Base-by-base conservation (phyloP, 2,797 vertebrate genomes). In the Lates japonicus region DNA sequence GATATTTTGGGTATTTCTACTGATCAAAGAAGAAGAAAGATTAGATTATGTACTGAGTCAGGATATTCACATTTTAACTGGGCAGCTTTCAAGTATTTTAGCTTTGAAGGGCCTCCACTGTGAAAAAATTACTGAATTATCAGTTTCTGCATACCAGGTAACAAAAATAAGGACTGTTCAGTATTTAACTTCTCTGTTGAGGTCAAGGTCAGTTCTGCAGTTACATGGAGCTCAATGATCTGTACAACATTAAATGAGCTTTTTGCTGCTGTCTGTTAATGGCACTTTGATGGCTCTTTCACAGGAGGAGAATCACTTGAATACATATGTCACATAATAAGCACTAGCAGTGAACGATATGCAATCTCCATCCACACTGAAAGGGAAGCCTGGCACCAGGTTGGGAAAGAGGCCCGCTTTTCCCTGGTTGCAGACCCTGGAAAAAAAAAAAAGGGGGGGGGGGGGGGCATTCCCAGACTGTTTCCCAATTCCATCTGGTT, bases 401-500 rank as follows among this genome's bases (percentile, higher is more conserved):
- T 80, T 80, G 78, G 85, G 70, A 90, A 88, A 89, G 90, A 92
- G 91, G 89, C 89, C 81, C 81, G 69, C 61, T 83, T 87, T 79
- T 83, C 74, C 82, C 77, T 63, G 78, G 82, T 82, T 62, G 17
- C 65, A 81, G 75, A 87, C 78, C 87, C 74, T 85, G 84, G 82
- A 89, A 91, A 88, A 81, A 87, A 80, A 48, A 57, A 42, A 49
- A 41, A 52, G 8, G 33, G 57, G 69, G 52, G 63, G 49, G 71
- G 74, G 74, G 82, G 67, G 74, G 77, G 86, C 90, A 93, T 93
- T 94, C 91, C 90, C 93, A 94, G 92, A 93, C 92, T 90, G 72
- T 87, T 89, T 92, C 89, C 87, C 86, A 86, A 83, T 89, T 90
- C 91, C 93, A 91, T 93, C 86, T 87, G 89, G 90, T 92, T 91